Evolutionary conservation across 2,113 vertebrate species (phyloP).

Genomic region (Callionymus lyra): DNA sequence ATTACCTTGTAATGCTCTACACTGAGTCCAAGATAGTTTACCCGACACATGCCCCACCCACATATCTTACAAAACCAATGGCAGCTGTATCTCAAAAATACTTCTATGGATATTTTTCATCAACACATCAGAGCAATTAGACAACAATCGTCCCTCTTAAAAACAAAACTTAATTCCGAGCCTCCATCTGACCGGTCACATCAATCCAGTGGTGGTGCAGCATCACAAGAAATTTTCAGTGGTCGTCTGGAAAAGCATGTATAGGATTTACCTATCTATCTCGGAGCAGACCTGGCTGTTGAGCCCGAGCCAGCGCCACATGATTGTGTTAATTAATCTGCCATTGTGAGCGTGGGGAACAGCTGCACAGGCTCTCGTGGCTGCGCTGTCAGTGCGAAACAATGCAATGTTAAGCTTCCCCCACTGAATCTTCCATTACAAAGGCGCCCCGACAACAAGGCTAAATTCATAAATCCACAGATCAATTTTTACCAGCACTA

Average conservation of each 20-base stretch:
- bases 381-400: conserved; percentile 99
- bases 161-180: conserved; percentile 31
- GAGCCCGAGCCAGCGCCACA: conserved; percentile 95
- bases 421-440: conserved; percentile 96
- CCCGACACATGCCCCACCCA: no score
- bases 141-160: conserved; percentile 21
- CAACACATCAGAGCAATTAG: conserved; percentile 68
- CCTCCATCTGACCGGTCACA: conserved; percentile 81
- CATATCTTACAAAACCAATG: no score
- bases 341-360: conserved; percentile 98
- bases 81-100: no score
- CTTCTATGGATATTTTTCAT: no score
- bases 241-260: conserved; percentile 82
- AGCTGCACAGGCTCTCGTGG: conserved; percentile 95
- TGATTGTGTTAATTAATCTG: conserved; percentile 99
- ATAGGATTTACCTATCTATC: conserved; percentile 99
- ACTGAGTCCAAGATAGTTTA: no score
- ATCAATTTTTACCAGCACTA: conserved; percentile 90
- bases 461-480: conserved; percentile 97
- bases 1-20: no score
- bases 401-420: conserved; percentile 97
- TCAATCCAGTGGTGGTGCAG: conserved; percentile 75
- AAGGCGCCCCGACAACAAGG: conserved; percentile 88
- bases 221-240: conserved; percentile 80
- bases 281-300: conserved; percentile 95